Base-by-base conservation (phyloP, 2,888 invertebrate genomes). In the Troglohyphantes excavatus region DNA sequence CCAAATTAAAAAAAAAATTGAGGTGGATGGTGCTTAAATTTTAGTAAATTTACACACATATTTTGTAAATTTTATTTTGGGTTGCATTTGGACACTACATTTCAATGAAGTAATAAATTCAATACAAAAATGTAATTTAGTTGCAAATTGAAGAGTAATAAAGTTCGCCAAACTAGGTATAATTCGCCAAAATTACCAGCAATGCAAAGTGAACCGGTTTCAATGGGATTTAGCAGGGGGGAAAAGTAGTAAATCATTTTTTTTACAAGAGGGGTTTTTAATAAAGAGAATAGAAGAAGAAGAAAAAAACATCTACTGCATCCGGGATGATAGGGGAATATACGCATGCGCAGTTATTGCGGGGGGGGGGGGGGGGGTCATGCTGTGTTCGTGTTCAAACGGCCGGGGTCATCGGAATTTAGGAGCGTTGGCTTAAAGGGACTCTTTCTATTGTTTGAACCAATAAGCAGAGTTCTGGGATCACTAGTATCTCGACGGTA, bases 131-230 rank as follows among this genome's bases (percentile, higher is more conserved):
- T n/a, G n/a, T n/a, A n/a, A n/a, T n/a, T n/a, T n/a, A n/a, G n/a
- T n/a, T n/a, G n/a, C n/a, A n/a, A n/a, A n/a, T n/a, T n/a, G n/a
- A n/a, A n/a, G n/a, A n/a, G n/a, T n/a, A n/a, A n/a, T n/a, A 33
- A 39, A 39, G 7, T 11, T 39, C 39, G 39, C 39, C 39, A 39
- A 39, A 11, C 7, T 11, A 39, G 7, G 39, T 7, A 39, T 39
- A 7, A 11, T 11, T 39, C 39, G 39, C 39, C 39, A 7, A 39
- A 2, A 39, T 13, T 39, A 1, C 13, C 39, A 13, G 9, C 39
- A 39, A 39, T n/a, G 23, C 68, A 61, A 68, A 39, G 61, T 72
- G 33, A 89, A 89, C 88, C 76, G 88, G 88, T 89, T 88, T 88
- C 87, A 81, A 33, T 65, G 27, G 65, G 79, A 53, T 82, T 27